Base-by-base conservation (phyloP, 1,140 invertebrate genomes). In the Solenopsis invicta region DNA sequence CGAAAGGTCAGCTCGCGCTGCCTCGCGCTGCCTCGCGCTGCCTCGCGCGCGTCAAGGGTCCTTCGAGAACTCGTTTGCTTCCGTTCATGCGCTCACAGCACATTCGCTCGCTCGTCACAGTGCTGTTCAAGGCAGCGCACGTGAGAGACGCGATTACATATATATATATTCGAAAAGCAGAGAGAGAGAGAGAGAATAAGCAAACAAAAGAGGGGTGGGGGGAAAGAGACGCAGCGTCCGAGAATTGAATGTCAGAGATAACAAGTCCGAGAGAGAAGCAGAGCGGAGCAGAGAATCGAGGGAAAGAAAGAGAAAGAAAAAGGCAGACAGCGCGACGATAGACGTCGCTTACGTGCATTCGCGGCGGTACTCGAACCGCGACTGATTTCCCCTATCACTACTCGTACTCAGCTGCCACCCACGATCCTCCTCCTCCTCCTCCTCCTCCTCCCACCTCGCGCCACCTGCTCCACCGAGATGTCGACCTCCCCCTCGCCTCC, bases 361-460 rank as follows among this genome's bases (percentile, higher is more conserved):
- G 88, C 91, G 92, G 87, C 88, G 91, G 88, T 90, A 89, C 86
- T 92, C 90, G 92, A 91, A 92, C 92, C 91, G 90, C 92, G 91
- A 93, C 92, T 93, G 91, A 93, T 93, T 93, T 93, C 90, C 89
- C 90, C 92, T 92, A 93, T 93, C 92, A 90, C 89, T 91, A 29
- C 29, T 74, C 81, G 87, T 84, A 71, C 86, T 88, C 86, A 87
- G 87, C 88, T 90, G 87, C 91, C 91, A 91, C 91, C 91, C 91
- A 92, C 90, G 87, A 87, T n/a, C n/a, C 91, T 29, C 29, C 29
- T 29, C 29, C 29, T 29, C 29, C 29, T 29, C 29, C 29, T 29
- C 29, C 91, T 90, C 90, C 91, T 34, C 62, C 86, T 71, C 85
- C 77, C 82, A 34, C 81, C 74, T 88, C 88, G 59, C 86, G 59